Conservation (phyloP, 1,140 invertebrate genomes). For the Leguminivora glycinivorella region DNA sequence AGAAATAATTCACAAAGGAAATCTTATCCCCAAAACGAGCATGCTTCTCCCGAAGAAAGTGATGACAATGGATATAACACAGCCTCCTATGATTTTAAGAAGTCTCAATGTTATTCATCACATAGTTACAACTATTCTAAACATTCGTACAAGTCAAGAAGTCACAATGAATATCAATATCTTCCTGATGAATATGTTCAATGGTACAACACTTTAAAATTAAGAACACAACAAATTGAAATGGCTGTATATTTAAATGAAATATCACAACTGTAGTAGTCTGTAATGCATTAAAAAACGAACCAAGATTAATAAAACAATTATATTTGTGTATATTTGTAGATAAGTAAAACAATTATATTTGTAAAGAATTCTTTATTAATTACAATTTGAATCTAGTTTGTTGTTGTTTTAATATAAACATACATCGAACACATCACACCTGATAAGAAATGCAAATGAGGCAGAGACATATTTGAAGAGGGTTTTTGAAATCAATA, state of each 20-base stretch:
- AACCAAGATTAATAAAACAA: too few relatives aligned
- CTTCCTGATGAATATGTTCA: conserved; percentile 38
- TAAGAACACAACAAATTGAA: conserved; percentile 51
- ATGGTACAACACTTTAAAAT: conserved; percentile 59
- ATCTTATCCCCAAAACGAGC: not conserved
- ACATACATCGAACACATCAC: conserved; percentile 12
- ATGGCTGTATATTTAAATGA: conserved; percentile 54
- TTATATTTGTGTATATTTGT: conserved; percentile 1
- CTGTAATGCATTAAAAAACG: conserved; percentile 12
- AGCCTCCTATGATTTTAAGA: conserved; percentile 4
- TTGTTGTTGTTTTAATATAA: not conserved
- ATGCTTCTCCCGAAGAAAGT: conserved; percentile 5
- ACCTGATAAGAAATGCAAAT: not conserved
- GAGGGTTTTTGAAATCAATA: not conserved
- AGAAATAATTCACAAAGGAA: not conserved
- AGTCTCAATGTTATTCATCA: not conserved
- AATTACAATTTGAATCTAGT: conserved; percentile 14
- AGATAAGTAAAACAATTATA: conserved; percentile 20
- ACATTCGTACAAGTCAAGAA: not conserved
- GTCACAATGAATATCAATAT: not conserved
- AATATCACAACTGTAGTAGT: conserved; percentile 38
- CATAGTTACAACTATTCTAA: not conserved
- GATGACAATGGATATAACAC: conserved; percentile 20
- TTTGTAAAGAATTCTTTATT: conserved; percentile 23
- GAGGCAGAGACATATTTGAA: not conserved